phyloP scores from a whole-genome alignment of 2,113 vertebrate genomes.

The Psittacula cyanocephala region DNA sequence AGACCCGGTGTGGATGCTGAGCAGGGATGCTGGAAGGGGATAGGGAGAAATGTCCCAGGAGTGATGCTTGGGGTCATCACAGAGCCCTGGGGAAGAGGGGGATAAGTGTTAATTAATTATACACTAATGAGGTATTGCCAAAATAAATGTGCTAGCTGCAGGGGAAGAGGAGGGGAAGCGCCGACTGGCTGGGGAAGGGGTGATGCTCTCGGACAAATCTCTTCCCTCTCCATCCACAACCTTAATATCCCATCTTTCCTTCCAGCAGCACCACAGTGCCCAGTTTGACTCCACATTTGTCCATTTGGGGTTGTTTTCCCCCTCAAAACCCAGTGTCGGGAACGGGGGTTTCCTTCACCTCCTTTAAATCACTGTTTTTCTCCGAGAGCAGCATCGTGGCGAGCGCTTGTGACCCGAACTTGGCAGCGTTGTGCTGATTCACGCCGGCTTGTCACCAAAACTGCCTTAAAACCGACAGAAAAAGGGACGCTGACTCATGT shows the following conservation, averaged over 20 bases:
- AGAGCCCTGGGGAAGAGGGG: background rate
- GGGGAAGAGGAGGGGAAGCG: background rate
- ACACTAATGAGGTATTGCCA: background rate
- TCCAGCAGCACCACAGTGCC: background rate
- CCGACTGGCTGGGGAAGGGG: background rate
- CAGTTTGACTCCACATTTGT: background rate
- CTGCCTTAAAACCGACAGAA: constrained; percentile 27
- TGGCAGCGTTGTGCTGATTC: constrained; percentile 52
- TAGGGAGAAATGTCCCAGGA: fast-evolving
- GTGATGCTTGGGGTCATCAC: background rate
- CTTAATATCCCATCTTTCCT: background rate
- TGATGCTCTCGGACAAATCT: background rate
- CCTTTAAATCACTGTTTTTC: background rate
- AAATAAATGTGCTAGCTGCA: background rate
- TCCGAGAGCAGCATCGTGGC: background rate
- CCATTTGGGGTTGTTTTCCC: background rate
- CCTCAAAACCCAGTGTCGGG: background rate
- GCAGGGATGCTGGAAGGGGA: background rate
- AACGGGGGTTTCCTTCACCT: background rate
- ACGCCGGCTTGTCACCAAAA: constrained; percentile 1
- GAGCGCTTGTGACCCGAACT: constrained; percentile 25
- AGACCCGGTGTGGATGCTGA: fast-evolving
- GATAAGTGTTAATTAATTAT: background rate
- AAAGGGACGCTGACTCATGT: constrained; percentile 65
- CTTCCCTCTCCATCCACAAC: background rate